Evolutionary conservation across 64 coral and sea anemone genomes (phyloP).

Genomic region (Pocillopora verrucosa): DNA sequence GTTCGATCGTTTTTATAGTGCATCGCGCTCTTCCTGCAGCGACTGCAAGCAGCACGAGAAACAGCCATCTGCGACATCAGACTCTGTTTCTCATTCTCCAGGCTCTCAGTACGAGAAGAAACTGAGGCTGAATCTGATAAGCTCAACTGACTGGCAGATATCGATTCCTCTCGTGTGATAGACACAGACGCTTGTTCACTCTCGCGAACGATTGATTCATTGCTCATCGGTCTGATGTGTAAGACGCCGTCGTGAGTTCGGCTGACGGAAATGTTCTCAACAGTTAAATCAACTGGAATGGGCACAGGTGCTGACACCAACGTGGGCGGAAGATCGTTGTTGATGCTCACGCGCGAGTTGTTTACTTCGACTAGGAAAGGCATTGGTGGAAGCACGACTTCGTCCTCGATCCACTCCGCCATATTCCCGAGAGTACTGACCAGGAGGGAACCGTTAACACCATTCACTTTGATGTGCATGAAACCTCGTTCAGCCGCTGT

Average conservation of each 20-base stretch:
- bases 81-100: conserved; percentile 66
- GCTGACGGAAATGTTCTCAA: conserved; percentile 70
- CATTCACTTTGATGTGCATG: conserved; percentile 60
- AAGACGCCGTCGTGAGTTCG: conserved; percentile 67
- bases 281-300: conserved; percentile 76
- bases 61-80: conserved; percentile 71
- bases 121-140: conserved; percentile 52
- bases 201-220: not conserved
- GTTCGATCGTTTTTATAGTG: conserved; percentile 79
- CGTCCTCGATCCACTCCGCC: conserved; percentile 88
- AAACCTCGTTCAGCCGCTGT: conserved; percentile 83
- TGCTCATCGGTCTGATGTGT: conserved; percentile 35
- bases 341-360: conserved; percentile 53
- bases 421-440: conserved; percentile 84
- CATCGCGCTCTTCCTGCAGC: conserved; percentile 82
- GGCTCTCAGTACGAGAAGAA: conserved; percentile 43
- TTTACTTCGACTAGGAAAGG: conserved; percentile 72
- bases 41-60: conserved; percentile 64
- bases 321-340: conserved; percentile 62
- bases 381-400: conserved; percentile 69
- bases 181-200: conserved; percentile 8
- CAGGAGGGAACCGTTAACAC: conserved; percentile 51
- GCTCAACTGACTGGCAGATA: conserved; percentile 64
- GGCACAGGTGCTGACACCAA: conserved; percentile 73
- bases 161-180: conserved; percentile 45